A percentile compares a stretch with the other conserved stretches of the same genome.
These are phyloP conservation scores for Bufo bufo DNA, from an alignment of 2,113 vertebrate species.

Conservation along the genomic window DNA sequence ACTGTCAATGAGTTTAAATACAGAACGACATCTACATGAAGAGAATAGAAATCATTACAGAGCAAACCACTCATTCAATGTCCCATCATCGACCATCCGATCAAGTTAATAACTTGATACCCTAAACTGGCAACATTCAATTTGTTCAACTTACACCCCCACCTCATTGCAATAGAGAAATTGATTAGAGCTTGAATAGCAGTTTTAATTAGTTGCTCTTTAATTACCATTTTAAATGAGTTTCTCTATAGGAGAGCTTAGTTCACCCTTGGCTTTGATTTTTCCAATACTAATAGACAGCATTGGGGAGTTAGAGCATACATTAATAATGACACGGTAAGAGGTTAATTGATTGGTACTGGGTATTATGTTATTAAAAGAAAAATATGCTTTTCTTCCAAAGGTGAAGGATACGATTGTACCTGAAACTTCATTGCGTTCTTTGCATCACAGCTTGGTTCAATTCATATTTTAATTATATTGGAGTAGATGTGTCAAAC, in stretches of 20 bases:
- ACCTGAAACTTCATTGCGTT: conserved; percentile 56
- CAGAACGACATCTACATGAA: conserved; percentile 1
- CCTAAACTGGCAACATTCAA: conserved; percentile 81
- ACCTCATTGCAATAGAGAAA: conserved; percentile 78
- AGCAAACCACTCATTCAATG: conserved; percentile 66
- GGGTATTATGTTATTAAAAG: conserved; percentile 51
- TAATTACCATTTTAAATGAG: conserved; percentile 80
- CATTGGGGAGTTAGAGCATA: conserved; percentile 42
- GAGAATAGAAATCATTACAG: conserved; percentile 65
- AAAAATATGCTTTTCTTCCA: conserved; percentile 53
- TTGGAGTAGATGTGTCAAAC: conserved; percentile 51
- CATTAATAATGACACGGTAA: conserved; percentile 52
- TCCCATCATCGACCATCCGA: conserved; percentile 75
- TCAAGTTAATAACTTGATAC: conserved; percentile 73
- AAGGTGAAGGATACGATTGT: conserved; percentile 43
- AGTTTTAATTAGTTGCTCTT: conserved; percentile 83
- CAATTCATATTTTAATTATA: conserved; percentile 59
- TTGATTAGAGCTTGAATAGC: conserved; percentile 85
- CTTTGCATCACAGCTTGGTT: conserved; percentile 50
- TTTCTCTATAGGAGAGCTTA: conserved; percentile 76
- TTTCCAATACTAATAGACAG: conserved; percentile 61
- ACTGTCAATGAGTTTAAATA: conserved; percentile 30
- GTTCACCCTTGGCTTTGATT: conserved; percentile 78
- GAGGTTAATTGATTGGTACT: conserved; percentile 61
- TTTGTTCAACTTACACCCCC: conserved; percentile 75